Base-by-base conservation (phyloP, 2,888 invertebrate species). In the Aleiodes leptofemur region DNA sequence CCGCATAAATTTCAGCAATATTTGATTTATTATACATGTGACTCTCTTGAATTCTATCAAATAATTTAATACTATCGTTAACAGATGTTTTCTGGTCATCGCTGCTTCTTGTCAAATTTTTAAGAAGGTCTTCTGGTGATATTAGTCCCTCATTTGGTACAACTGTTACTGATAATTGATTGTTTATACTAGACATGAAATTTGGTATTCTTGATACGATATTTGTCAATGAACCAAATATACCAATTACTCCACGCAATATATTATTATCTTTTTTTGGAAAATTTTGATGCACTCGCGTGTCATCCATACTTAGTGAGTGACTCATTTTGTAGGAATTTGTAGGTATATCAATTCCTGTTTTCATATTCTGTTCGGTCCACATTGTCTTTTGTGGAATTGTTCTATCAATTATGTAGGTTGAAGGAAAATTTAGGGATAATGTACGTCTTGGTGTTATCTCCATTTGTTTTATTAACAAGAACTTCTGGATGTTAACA, bases 131-230 rank as follows among this genome's bases (percentile, higher is more conserved):
- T 31, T 84, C 83, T 0, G 81, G 82, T 4, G 85, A 78, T 50
- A 83, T 82, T 57, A 83, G 78, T 59, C 83, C 81, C 48, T 83
- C 82, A 66, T 85, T 82, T 5, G 83, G 81, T 5, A 86, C 84
- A 7, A 87, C 77, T 3, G 86, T 87, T 31, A 86, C 85, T 0
- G 86, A 87, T 9, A 87, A 75, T 0, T 83, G 80, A 69, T 78
- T 82, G 76, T 83, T 84, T 56, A 83, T 78, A 29, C 74, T 82
- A 4, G 81, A 72, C 73, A 82, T 81, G 2, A 85, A 79, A 13
- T 75, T 76, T 6, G 84, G 81, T 16, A 82, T 79, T 78, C 80
- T 84, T 38, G 76, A 77, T 1, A 86, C 53, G 5, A 78, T 57
- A 50, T 79, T 83, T 7, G 80, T 75, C 0, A 83, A 5, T 29